A percentile compares a stretch with the other conserved stretches of the same genome.
Evolutionary conservation across 2,113 vertebrate species (phyloP).

Genomic region (Pitta sordida): DNA sequence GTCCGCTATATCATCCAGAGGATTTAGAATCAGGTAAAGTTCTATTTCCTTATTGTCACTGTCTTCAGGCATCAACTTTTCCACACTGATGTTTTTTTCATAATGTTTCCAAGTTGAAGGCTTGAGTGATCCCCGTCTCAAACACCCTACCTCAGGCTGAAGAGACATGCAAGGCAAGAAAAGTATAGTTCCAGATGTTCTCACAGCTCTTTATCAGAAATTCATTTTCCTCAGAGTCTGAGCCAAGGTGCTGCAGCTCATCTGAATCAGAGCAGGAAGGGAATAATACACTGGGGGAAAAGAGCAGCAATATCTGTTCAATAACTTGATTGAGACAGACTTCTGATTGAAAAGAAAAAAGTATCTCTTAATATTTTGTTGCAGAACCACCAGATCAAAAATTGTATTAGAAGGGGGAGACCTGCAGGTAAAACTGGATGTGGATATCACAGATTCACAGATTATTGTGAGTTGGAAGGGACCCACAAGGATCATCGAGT

Average conservation of each 20-base stretch:
- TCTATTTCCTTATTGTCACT: not conserved
- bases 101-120: not conserved
- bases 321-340: not conserved
- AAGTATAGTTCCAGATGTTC: not conserved
- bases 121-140: not conserved
- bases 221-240: not conserved
- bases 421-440: no score
- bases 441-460: no score
- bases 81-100: not conserved
- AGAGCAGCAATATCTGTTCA: not conserved
- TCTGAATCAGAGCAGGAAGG: not conserved
- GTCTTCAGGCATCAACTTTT: not conserved
- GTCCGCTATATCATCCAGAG: not conserved
- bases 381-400: not conserved
- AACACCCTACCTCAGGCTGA: not conserved
- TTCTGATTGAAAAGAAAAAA: not conserved
- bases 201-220: not conserved
- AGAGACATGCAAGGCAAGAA: not conserved
- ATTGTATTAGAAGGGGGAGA: not conserved
- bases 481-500: no score
- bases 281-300: not conserved
- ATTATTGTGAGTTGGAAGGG: no score
- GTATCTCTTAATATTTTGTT: not conserved
- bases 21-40: not conserved
- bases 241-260: not conserved